A percentile compares a stretch with the other conserved stretches of the same genome.
These are phyloP conservation scores for Callorhinus ursinus DNA, from an alignment of 2,113 vertebrate species.

Conservation along the genomic window DNA sequence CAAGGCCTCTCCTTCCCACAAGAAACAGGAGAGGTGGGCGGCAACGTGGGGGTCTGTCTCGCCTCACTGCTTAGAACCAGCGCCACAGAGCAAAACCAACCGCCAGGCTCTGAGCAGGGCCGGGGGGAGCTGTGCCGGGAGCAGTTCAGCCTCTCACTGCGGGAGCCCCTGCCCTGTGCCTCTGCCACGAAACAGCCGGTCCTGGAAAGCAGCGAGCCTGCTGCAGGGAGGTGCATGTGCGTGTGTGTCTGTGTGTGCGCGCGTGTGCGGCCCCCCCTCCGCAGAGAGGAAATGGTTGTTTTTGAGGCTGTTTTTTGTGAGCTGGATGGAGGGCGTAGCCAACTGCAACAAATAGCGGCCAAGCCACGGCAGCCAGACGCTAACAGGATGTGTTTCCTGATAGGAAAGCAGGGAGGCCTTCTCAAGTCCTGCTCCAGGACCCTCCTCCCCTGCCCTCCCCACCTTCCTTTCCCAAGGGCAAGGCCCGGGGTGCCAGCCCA, in stretches of 20 bases:
- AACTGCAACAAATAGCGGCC: conserved; percentile 89
- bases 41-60: neutral
- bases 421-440: conserved; percentile 85
- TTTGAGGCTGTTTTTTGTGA: conserved; percentile 88
- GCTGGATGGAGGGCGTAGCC: conserved; percentile 87
- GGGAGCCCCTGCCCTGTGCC: conserved; percentile 17
- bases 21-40: neutral
- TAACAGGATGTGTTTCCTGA: conserved; percentile 99
- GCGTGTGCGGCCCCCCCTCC: conserved; percentile 70
- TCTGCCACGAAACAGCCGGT: conserved; percentile 40
- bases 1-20: neutral
- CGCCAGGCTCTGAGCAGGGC: neutral
- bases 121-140: neutral
- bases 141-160: neutral
- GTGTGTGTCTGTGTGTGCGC: neutral
- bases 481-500: neutral
- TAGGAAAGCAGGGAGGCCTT: conserved; percentile 90
- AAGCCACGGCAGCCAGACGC: conserved; percentile 87
- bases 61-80: neutral
- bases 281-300: conserved; percentile 88
- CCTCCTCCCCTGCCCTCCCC: conserved; percentile 52
- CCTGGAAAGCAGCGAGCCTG: conserved; percentile 70
- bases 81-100: too few species aligned
- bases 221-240: conserved; percentile 75
- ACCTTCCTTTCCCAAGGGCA: conserved; percentile 64